phyloP scores from a whole-genome alignment of 2,797 vertebrate species.

The Tauraco hartlaubi region DNA sequence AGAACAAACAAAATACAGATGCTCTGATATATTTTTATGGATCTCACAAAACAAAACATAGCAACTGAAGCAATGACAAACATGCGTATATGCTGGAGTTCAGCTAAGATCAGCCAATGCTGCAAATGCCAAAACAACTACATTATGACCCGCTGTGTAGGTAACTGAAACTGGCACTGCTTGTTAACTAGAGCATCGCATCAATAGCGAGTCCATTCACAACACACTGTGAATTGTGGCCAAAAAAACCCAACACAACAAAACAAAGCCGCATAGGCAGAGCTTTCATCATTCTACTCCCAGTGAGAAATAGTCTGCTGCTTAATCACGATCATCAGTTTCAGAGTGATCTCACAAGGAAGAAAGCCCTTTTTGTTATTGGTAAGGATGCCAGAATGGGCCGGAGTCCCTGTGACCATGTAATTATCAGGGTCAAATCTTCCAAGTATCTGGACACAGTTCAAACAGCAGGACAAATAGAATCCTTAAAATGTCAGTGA shows the following conservation, averaged over 20 bases:
- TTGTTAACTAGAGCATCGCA: neutral
- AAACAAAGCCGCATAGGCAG: neutral
- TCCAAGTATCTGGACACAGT: neutral
- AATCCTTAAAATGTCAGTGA: neutral
- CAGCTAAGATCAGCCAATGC: neutral
- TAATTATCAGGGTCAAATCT: neutral
- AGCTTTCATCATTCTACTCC: conserved; percentile 22
- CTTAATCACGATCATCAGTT: neutral
- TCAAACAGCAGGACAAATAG: neutral
- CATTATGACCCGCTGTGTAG: neutral
- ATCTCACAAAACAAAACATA: neutral
- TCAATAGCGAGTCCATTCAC: neutral
- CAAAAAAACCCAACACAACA: neutral
- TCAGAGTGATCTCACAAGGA: neutral
- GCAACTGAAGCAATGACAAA: neutral
- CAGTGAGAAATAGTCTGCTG: neutral
- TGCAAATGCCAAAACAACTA: conserved; percentile 6
- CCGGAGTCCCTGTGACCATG: neutral
- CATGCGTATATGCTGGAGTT: neutral
- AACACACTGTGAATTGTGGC: neutral
- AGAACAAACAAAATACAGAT: neutral
- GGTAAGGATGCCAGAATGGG: neutral
- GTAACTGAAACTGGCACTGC: conserved; percentile 1
- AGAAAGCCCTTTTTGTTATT: neutral
- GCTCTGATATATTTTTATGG: neutral